Evolutionary conservation across 2,888 invertebrate genomes (phyloP).

Genomic region (Panopea generosa): DNA sequence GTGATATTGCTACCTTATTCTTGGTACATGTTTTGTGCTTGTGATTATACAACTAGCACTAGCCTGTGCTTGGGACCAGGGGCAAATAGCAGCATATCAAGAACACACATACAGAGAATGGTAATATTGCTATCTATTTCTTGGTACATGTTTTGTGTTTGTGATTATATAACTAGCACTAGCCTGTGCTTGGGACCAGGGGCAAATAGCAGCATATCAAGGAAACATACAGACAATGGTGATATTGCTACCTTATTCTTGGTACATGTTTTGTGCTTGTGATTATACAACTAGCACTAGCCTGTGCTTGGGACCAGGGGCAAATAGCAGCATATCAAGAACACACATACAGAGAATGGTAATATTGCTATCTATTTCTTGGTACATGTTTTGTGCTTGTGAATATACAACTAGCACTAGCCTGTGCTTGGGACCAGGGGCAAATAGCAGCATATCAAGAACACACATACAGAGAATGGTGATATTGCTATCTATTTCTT

Average conservation of each 20-base stretch:
- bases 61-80: too few species aligned
- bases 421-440: conserved; percentile 12
- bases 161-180: conserved; percentile 7
- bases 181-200: conserved; percentile 9
- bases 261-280: too few species aligned
- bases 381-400: not conserved
- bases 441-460: not conserved
- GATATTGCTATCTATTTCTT: conserved; percentile 6
- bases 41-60: too few species aligned
- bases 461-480: too few species aligned
- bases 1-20: too few species aligned
- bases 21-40: too few species aligned
- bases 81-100: not conserved
- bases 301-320: conserved; percentile 4
- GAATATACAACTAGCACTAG: not conserved
- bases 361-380: not conserved
- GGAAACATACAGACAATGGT: too few species aligned
- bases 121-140: not conserved
- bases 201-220: not conserved
- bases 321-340: not conserved
- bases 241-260: too few species aligned
- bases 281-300: too few species aligned
- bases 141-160: not conserved
- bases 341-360: not conserved
- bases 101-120: too few species aligned